These are phyloP conservation scores for Thripadectes ignobilis DNA, from an alignment of 2,797 vertebrate species.

Conservation along the genomic window DNA sequence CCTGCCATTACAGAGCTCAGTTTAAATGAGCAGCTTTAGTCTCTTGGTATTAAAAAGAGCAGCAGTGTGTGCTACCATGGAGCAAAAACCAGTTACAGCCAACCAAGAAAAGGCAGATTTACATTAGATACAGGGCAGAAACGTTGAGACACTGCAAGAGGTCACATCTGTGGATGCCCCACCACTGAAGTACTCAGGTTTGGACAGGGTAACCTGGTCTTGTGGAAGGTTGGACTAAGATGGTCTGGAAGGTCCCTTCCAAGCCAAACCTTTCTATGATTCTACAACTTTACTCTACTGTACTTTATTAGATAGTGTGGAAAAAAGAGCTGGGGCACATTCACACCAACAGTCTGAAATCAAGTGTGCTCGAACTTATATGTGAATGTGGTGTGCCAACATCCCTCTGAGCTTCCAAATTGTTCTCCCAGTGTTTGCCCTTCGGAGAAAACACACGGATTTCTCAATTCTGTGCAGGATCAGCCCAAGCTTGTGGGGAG, in stretches of 20 bases:
- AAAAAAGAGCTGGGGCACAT: not conserved
- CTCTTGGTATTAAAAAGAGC: not conserved
- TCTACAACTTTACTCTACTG: not conserved
- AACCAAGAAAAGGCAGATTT: not conserved
- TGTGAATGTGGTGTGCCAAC: not conserved
- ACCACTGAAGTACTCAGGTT: accelerated
- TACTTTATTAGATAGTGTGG: not conserved
- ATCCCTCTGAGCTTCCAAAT: not conserved
- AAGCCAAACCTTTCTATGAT: not conserved
- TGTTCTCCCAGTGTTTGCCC: not conserved
- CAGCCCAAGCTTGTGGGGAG: not conserved
- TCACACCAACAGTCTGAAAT: not conserved
- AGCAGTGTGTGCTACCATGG: accelerated
- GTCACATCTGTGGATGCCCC: not conserved
- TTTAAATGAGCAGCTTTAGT: not conserved
- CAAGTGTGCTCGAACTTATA: not conserved
- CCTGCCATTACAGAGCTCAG: not conserved
- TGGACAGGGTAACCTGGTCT: not conserved
- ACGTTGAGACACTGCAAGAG: not conserved
- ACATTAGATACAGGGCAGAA: not conserved
- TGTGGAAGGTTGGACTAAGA: not conserved
- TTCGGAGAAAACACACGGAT: not conserved
- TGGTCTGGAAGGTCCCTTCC: not conserved
- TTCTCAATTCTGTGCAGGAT: not conserved
- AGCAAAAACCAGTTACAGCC: not conserved